Percentiles rank a stretch among this genome's conserved stretches.
phyloP scores from a whole-genome alignment of 2,888 invertebrate genomes.

The Caenorhabditis plicata region DNA sequence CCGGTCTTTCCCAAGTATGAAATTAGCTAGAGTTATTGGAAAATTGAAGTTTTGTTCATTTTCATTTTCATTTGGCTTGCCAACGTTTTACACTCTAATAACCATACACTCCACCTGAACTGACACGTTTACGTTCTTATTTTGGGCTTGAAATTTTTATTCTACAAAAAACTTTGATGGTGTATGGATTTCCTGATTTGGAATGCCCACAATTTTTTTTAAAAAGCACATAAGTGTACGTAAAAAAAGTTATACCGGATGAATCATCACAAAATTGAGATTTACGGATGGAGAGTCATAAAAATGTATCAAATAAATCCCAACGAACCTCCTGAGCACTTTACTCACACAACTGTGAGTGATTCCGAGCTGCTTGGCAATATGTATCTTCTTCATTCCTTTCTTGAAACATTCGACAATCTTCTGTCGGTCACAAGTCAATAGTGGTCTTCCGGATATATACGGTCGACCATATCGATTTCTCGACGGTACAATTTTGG shows the following conservation, averaged over 20 bases:
- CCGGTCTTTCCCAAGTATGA: too few species aligned
- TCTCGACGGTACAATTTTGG: conserved; percentile 40
- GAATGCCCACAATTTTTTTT: too few species aligned
- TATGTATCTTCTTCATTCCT: conserved; percentile 55
- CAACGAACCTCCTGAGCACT: conserved; percentile 49
- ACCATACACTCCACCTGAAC: too few species aligned
- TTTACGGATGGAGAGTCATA: neutral
- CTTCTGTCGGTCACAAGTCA: conserved; percentile 54
- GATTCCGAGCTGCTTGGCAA: conserved; percentile 54
- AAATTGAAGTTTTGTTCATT: too few species aligned
- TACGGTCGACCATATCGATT: conserved; percentile 59
- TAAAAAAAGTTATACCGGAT: neutral
- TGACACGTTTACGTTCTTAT: too few species aligned
- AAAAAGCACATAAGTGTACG: neutral
- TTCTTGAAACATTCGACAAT: conserved; percentile 51
- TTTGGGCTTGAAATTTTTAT: too few species aligned
- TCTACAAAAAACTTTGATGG: too few species aligned
- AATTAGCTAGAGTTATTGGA: too few species aligned
- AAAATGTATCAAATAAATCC: too few species aligned
- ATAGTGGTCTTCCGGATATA: conserved; percentile 56
- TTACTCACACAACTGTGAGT: conserved; percentile 60
- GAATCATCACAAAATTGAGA: neutral
- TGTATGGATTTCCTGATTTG: too few species aligned
- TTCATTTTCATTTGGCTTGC: too few species aligned
- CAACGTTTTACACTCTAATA: too few species aligned